phyloP scores from a whole-genome alignment of 1,140 invertebrate species.

The Colletes latitarsis region DNA sequence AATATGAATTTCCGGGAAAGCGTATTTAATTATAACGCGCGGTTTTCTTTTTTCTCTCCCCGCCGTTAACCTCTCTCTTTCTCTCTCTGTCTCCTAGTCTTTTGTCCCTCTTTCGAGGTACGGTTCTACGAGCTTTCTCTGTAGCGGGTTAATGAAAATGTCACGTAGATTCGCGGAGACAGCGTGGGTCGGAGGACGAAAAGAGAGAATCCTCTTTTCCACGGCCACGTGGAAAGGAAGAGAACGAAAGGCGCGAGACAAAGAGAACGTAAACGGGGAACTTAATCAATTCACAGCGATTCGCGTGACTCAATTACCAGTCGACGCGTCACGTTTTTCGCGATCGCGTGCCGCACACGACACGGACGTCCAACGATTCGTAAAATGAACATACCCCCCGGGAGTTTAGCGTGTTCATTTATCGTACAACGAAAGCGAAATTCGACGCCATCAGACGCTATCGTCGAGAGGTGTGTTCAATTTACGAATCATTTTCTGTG shows the following conservation, averaged over 20 bases:
- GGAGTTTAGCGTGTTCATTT: not conserved
- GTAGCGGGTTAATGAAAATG: constrained; percentile 68
- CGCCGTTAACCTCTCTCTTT: constrained; percentile 7
- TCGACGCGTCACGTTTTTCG: not conserved
- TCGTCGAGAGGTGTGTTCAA: too few relatives aligned
- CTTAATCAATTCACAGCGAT: constrained; percentile 63
- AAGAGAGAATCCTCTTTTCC: not conserved
- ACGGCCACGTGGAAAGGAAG: not conserved
- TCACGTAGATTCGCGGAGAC: constrained; percentile 69
- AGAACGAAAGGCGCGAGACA: not conserved
- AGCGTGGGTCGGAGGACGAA: not conserved
- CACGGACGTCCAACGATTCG: not conserved
- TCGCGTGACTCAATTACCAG: constrained; percentile 61
- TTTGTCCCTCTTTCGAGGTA: not conserved
- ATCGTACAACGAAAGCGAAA: too few relatives aligned
- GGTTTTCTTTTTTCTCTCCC: constrained; percentile 18
- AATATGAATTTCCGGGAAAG: constrained; percentile 68
- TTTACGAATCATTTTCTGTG: too few relatives aligned
- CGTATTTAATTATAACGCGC: constrained; percentile 67
- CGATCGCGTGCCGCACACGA: not conserved
- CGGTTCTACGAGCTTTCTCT: not conserved
- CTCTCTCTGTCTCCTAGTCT: not conserved
- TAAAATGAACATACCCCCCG: too few relatives aligned
- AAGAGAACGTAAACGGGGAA: not conserved
- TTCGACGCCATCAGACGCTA: too few relatives aligned